Percentiles rank a stretch among this genome's conserved stretches.
Evolutionary conservation across 2,797 vertebrate genomes (phyloP).

Genomic region (Leuciscus waleckii): DNA sequence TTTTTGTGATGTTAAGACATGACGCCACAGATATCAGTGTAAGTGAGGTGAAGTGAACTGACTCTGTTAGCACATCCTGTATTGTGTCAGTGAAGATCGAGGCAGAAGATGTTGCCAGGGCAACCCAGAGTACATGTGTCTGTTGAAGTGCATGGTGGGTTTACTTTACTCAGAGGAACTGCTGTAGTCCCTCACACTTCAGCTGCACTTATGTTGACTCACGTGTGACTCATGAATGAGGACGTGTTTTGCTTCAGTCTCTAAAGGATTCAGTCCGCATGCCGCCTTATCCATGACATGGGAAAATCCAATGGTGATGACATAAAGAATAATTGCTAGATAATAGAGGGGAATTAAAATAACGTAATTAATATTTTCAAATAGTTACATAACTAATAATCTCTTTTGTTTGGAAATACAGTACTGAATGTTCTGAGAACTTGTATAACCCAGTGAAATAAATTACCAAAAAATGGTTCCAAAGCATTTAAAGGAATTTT

Average conservation of each 20-base stretch:
- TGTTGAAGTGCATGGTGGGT: conserved; percentile 66
- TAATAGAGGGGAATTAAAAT: neutral
- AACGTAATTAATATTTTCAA: neutral
- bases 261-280: neutral
- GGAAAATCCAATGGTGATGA: conserved; percentile 15
- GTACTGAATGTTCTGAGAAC: neutral
- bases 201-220: conserved; percentile 42
- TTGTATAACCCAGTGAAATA: neutral
- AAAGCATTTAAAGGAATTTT: neutral
- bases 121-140: conserved; percentile 81
- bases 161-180: conserved; percentile 33
- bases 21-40: neutral
- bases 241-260: conserved; percentile 12
- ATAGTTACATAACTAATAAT: neutral
- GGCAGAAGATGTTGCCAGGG: conserved; percentile 88
- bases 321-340: neutral
- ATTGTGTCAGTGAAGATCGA: conserved; percentile 75
- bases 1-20: neutral
- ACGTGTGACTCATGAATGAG: conserved; percentile 45
- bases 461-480: conserved; percentile 24
- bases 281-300: neutral
- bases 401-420: neutral
- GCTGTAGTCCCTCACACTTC: conserved; percentile 28
- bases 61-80: conserved; percentile 27
- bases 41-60: neutral